Conservation (phyloP, 2,113 vertebrate species). For the Proteles cristata region DNA sequence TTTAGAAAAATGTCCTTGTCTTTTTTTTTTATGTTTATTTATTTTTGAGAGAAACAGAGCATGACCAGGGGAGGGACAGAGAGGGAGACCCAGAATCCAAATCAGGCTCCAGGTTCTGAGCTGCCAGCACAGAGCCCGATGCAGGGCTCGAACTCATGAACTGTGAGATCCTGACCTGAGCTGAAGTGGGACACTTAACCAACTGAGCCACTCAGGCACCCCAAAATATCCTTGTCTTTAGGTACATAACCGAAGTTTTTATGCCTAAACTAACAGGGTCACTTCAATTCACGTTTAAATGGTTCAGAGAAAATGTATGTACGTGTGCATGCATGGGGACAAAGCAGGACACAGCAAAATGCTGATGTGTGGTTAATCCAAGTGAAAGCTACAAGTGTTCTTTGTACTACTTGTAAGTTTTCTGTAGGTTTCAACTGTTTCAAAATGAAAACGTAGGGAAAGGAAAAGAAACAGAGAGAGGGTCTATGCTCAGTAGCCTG, state of each 20-base stretch:
- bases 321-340: too few species aligned
- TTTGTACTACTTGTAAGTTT: neutral
- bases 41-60: too few species aligned
- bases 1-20: neutral
- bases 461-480: neutral
- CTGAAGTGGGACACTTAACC: too few species aligned
- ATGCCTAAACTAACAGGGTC: neutral
- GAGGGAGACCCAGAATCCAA: too few species aligned
- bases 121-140: too few species aligned
- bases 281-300: slow-evolving; percentile 19
- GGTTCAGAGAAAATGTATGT: neutral
- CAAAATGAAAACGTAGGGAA: neutral
- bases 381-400: neutral
- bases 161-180: too few species aligned
- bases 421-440: neutral
- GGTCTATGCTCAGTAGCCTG: neutral
- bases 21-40: too few species aligned
- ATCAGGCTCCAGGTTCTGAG: too few species aligned
- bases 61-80: too few species aligned
- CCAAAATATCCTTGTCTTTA: neutral
- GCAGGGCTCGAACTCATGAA: too few species aligned
- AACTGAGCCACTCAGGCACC: too few species aligned
- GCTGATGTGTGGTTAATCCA: neutral
- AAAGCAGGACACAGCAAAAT: neutral
- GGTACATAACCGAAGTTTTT: neutral